phyloP scores from a whole-genome alignment of 1,140 invertebrate species.

The Acromyrmex echinatior region DNA sequence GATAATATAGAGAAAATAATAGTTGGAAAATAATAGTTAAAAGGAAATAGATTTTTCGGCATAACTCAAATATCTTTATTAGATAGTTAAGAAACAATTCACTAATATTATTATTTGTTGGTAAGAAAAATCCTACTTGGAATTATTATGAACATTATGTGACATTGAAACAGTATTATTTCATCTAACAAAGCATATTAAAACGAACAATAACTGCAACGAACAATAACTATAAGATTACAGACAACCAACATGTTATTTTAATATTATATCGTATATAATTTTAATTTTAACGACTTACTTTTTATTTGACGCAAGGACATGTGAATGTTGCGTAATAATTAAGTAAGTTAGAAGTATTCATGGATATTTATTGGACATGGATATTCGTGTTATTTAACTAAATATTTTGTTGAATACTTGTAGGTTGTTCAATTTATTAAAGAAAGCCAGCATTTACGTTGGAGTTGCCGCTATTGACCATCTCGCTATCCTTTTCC shows the following conservation, averaged over 20 bases:
- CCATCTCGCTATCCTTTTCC: slow-evolving; percentile 66
- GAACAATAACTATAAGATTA: not conserved
- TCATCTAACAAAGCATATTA: not conserved
- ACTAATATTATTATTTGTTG: not conserved
- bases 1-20: no score
- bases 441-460: slow-evolving; percentile 40
- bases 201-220: not conserved
- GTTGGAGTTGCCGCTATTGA: slow-evolving; percentile 63
- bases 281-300: not conserved
- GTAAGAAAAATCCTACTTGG: not conserved
- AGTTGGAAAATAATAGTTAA: no score
- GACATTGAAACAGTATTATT: not conserved
- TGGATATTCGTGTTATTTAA: not conserved
- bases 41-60: not conserved
- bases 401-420: not conserved
- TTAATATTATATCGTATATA: not conserved
- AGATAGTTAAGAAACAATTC: not conserved
- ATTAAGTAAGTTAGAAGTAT: not conserved
- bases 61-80: not conserved
- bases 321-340: not conserved
- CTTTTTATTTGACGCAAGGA: not conserved
- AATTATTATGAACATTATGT: not conserved
- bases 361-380: not conserved
- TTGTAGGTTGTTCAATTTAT: not conserved
- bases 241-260: not conserved